Percentiles rank a stretch among this genome's conserved stretches.
Evolutionary conservation across 2,888 invertebrate species (phyloP).

Genomic region (Hypena proboscidalis): DNA sequence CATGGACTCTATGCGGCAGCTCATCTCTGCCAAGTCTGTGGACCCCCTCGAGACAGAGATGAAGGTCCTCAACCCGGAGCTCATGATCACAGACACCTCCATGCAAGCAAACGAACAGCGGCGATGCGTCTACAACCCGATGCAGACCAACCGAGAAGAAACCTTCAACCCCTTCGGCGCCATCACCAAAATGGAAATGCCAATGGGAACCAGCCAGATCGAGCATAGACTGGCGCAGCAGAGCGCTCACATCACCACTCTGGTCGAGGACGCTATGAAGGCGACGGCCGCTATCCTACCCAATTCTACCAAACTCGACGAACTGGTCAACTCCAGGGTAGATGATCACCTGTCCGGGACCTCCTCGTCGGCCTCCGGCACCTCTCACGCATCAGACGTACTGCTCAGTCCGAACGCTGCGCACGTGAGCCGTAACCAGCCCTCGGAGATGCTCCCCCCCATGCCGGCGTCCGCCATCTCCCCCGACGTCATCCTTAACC

Average conservation of each 20-base stretch:
- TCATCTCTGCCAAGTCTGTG: constrained; percentile 60
- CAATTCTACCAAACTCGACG: constrained; percentile 83
- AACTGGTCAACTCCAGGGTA: constrained; percentile 81
- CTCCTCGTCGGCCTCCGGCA: constrained; percentile 59
- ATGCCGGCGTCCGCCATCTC: constrained; percentile 69
- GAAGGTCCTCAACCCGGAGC: constrained; percentile 64
- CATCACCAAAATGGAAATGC: constrained; percentile 73
- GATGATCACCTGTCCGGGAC: constrained; percentile 72
- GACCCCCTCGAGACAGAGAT: constrained; percentile 62
- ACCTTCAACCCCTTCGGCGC: constrained; percentile 70
- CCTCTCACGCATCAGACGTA: constrained; percentile 71
- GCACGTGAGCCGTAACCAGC: constrained; percentile 62
- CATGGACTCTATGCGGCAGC: constrained; percentile 53
- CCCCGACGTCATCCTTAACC: constrained; percentile 87
- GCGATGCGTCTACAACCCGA: constrained; percentile 59
- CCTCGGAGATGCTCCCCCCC: constrained; percentile 61
- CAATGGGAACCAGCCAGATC: constrained; percentile 66
- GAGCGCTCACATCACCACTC: constrained; percentile 77
- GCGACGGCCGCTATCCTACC: constrained; percentile 76
- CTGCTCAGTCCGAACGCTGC: constrained; percentile 64
- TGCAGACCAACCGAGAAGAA: constrained; percentile 50
- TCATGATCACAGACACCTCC: constrained; percentile 64
- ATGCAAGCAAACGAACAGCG: constrained; percentile 53
- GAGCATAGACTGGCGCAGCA: constrained; percentile 71
- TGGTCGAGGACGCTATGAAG: constrained; percentile 80